These are phyloP conservation scores for Hemibagrus guttatus DNA, from an alignment of 2,797 vertebrate genomes.

Conservation along the genomic window DNA sequence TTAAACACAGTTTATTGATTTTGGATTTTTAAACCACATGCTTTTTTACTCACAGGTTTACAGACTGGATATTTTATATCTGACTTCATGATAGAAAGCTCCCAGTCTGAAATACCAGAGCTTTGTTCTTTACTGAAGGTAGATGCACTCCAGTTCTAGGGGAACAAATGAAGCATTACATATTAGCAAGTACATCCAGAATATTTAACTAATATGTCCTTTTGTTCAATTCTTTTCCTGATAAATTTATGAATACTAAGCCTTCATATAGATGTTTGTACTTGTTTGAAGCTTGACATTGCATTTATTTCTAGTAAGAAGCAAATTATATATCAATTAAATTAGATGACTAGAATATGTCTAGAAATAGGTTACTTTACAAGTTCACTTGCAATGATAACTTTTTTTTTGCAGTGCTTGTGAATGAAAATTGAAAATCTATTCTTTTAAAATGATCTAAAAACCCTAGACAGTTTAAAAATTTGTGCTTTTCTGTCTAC, in stretches of 20 bases:
- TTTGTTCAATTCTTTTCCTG: neutral
- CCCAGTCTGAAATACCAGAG: neutral
- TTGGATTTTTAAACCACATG: neutral
- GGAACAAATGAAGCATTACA: neutral
- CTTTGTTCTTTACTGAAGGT: constrained; percentile 2
- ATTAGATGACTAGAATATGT: neutral
- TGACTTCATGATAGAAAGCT: constrained; percentile 2
- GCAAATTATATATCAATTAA: neutral
- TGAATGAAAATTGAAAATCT: neutral
- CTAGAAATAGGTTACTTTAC: neutral
- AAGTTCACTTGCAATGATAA: neutral
- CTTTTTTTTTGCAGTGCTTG: neutral
- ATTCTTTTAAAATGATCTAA: neutral
- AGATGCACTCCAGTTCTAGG: constrained; percentile 16
- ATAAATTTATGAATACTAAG: neutral
- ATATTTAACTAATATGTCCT: neutral
- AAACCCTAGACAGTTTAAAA: neutral
- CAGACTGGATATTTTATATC: neutral
- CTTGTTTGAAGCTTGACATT: neutral
- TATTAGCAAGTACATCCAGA: neutral
- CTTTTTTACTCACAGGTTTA: constrained; percentile 6
- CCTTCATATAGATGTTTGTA: neutral
- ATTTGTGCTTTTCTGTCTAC: neutral
- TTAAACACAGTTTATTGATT: neutral
- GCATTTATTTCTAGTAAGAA: neutral